Percentiles rank a stretch among this genome's conserved stretches.
Conservation (phyloP, 1,140 invertebrate species). For the Branchinecta lynchi region DNA sequence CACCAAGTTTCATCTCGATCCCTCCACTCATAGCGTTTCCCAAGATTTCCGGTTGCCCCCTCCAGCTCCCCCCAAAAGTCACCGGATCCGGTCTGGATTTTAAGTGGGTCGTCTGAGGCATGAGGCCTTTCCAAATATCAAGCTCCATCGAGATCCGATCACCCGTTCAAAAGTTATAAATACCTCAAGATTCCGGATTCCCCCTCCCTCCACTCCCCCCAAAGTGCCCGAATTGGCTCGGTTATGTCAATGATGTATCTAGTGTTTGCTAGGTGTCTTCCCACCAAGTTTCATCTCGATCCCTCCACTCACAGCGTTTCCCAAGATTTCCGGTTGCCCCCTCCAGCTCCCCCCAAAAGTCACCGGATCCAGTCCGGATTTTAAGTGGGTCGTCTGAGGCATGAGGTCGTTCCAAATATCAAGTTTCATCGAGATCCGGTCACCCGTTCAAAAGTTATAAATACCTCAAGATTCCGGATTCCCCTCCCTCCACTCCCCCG, state of each 20-base stretch:
- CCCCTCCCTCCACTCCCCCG: too few relatives aligned
- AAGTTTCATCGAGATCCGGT: too few relatives aligned
- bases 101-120: not conserved
- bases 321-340: conserved; percentile 1
- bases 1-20: conserved; percentile 5
- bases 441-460: too few relatives aligned
- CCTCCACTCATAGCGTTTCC: not conserved
- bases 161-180: not conserved
- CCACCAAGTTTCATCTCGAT: too few relatives aligned
- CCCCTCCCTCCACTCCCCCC: too few relatives aligned
- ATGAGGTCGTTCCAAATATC: conserved; percentile 2
- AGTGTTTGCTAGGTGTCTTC: too few relatives aligned
- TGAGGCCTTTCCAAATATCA: conserved; percentile 5
- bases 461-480: too few relatives aligned
- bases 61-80: conserved; percentile 2
- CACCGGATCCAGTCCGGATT: conserved; percentile 1
- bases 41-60: conserved; percentile 1
- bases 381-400: not conserved
- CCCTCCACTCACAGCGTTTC: not conserved
- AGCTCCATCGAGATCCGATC: conserved; percentile 5
- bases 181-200: too few relatives aligned
- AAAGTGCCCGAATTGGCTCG: too few relatives aligned
- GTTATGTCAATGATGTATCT: too few relatives aligned
- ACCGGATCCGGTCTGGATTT: not conserved
- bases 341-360: conserved; percentile 3